phyloP scores from a whole-genome alignment of 35 echinoderm and acorn worm species.

The Heliocidaris erythrogramma region DNA sequence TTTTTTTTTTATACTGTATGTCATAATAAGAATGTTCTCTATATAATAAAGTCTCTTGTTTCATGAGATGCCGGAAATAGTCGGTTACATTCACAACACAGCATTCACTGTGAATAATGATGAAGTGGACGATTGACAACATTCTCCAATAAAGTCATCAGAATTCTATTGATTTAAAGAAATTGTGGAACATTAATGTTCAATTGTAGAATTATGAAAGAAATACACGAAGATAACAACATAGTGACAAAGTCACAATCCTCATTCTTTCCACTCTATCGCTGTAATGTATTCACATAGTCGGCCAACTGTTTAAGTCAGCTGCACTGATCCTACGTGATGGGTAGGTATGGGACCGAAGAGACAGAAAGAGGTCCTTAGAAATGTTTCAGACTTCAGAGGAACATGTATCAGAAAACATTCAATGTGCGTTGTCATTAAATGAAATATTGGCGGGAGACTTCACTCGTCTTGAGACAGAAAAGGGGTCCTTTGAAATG shows the following conservation, averaged over 20 bases:
- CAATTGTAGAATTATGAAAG: not conserved
- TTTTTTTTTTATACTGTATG: no score
- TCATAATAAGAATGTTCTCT: no score
- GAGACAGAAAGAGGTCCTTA: not conserved
- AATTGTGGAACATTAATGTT: constrained; percentile 12
- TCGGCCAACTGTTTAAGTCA: not conserved
- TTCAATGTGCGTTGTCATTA: no score
- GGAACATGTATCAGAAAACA: no score
- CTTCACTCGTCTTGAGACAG: no score
- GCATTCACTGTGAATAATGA: not conserved
- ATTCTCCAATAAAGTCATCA: not conserved
- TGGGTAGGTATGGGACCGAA: not conserved
- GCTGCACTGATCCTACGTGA: not conserved
- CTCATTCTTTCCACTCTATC: not conserved
- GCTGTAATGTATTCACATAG: not conserved
- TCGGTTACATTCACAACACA: not conserved
- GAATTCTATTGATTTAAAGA: not conserved
- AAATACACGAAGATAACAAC: not conserved
- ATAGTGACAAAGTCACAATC: not conserved
- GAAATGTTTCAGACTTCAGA: no score
- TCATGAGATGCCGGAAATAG: not conserved
- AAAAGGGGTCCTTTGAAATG: not conserved
- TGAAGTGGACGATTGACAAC: not conserved
- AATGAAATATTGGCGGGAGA: no score
- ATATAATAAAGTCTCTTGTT: no score